Conservation (phyloP, 2,888 invertebrate genomes). For the Acronicta psi region DNA sequence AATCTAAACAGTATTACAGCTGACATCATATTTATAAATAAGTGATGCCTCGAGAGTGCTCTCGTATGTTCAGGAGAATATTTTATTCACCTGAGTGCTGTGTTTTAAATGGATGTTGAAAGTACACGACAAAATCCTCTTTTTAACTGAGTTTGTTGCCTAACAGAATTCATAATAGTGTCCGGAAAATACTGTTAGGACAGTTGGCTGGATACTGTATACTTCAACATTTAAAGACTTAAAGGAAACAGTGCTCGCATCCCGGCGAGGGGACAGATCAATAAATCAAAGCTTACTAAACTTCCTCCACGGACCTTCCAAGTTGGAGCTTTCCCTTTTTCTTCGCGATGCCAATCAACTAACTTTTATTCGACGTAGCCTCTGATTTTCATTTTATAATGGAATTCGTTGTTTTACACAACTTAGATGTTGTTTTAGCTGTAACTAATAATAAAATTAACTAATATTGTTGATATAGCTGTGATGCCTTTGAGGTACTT, state of each 20-base stretch:
- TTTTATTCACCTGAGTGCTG: background rate
- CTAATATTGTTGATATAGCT: too few relatives aligned
- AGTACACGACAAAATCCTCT: background rate
- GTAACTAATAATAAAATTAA: too few relatives aligned
- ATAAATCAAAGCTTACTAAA: constrained; percentile 50
- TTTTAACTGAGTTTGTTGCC: background rate
- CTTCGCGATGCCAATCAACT: constrained; percentile 48
- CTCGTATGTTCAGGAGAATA: constrained; percentile 1
- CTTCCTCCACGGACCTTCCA: constrained; percentile 28
- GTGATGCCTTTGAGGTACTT: too few relatives aligned
- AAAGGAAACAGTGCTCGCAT: constrained; percentile 27
- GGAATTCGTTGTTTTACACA: too few relatives aligned
- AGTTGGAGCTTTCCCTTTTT: constrained; percentile 39
- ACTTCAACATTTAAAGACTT: constrained; percentile 24
- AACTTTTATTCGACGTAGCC: constrained; percentile 28
- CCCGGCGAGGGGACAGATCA: constrained; percentile 32
- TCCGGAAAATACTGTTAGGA: constrained; percentile 13
- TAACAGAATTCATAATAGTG: background rate
- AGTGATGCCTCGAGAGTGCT: constrained; percentile 9
- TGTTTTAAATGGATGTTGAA: background rate
- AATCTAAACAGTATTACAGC: constrained; percentile 10
- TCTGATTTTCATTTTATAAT: constrained; percentile 37
- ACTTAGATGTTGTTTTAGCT: too few relatives aligned
- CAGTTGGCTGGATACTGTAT: constrained; percentile 27
- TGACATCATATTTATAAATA: constrained; percentile 35